Base-by-base conservation (phyloP, 2,888 invertebrate species). In the Pachliopta kotzebuea region DNA sequence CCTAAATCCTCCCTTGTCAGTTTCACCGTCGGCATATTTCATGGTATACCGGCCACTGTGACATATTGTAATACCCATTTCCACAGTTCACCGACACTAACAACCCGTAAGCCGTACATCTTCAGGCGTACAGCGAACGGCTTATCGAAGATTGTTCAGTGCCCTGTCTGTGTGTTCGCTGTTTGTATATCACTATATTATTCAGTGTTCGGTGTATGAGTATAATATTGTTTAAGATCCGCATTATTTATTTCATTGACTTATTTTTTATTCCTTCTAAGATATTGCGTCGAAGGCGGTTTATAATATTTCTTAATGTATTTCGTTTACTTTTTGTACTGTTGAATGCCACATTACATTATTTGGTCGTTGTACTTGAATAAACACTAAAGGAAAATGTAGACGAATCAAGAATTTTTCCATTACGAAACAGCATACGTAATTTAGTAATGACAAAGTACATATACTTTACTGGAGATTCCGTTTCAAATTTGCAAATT, bases 1-100 rank as follows among this genome's bases (percentile, higher is more conserved):
- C 65, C 67, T 62, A 56, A 72, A 76, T 76, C 75, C 76, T 73
- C 61, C 57, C 62, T 63, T 73, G 77, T 75, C 77, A 72, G 70
- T 69, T 21, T 57, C 67, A 68, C 71, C 69, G 74, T 73, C 75
- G 74, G 66, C 69, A 72, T 78, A 76, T 76, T 76, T 74, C 72
- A 70, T 72, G 71, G 71, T 68, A 68, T 66, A 76, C 71, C 76
- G 74, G 63, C 58, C 62, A 65, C 72, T 71, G 66, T 66, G 67
- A 67, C 62, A 64, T 65, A 67, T 69, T 68, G 68, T 69, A 68
- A 69, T 72, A 71, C 70, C 70, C 68, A 53, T 29, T 63, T 52
- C 57, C 63, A 23, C 54, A 54, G 58, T 63, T 56, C 21, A 37
- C 45, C 53, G 57, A 54, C 31, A 55, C 26, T 37, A 56, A 21